A percentile compares a stretch with the other conserved stretches of the same genome.
These are phyloP conservation scores for Copidosoma floridanum DNA, from an alignment of 1,140 invertebrate genomes.

Conservation along the genomic window DNA sequence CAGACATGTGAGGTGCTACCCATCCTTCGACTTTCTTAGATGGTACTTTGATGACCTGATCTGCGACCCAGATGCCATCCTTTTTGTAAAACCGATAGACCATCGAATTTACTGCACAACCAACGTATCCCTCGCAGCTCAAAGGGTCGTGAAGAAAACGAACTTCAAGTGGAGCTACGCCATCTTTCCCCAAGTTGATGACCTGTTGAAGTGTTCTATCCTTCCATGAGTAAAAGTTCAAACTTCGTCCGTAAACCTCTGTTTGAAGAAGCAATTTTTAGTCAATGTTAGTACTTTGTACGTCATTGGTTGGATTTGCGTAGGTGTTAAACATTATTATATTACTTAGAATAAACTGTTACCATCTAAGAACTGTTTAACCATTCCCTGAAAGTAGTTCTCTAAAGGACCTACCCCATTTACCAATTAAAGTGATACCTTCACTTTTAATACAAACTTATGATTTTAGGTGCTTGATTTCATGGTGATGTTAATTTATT, in stretches of 20 bases:
- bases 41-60: constrained; percentile 78
- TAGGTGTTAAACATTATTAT: too few relatives aligned
- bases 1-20: constrained; percentile 43
- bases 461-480: too few relatives aligned
- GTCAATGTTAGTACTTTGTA: too few relatives aligned
- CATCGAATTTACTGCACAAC: constrained; percentile 74
- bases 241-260: constrained; percentile 76
- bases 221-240: constrained; percentile 92
- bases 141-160: constrained; percentile 92
- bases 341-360: too few relatives aligned
- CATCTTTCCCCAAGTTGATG: constrained; percentile 81
- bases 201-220: constrained; percentile 75
- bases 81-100: constrained; percentile 73
- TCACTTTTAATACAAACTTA: too few relatives aligned
- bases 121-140: constrained; percentile 77
- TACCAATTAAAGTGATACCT: too few relatives aligned
- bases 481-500: too few relatives aligned
- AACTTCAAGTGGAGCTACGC: constrained; percentile 86
- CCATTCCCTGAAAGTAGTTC: too few relatives aligned
- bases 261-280: not conserved
- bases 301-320: too few relatives aligned
- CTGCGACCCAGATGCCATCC: constrained; percentile 66
- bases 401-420: too few relatives aligned
- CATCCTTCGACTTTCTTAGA: constrained; percentile 75
- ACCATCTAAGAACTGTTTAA: too few relatives aligned